phyloP scores from a whole-genome alignment of 2,888 invertebrate genomes.

The Eupithecia abbreviata region DNA sequence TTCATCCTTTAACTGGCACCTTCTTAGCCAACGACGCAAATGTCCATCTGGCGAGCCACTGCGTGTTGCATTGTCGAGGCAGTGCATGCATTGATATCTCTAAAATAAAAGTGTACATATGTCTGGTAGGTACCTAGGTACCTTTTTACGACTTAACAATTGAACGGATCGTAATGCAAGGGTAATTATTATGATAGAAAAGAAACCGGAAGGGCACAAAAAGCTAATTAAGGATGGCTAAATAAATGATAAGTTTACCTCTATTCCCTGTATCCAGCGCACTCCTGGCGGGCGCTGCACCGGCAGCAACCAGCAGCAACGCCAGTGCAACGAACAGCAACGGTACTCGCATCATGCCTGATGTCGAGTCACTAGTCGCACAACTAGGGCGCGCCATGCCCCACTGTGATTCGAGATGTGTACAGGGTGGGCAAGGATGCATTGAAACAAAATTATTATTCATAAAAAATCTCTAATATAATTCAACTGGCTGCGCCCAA shows the following conservation, averaged over 20 bases:
- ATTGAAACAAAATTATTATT: neutral
- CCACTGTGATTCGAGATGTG: constrained; percentile 15
- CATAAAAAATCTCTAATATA: too few species aligned
- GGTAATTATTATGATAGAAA: neutral
- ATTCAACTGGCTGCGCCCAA: too few species aligned
- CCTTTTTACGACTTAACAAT: neutral
- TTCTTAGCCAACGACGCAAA: too few species aligned
- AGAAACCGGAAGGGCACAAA: neutral
- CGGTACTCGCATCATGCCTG: constrained; percentile 63
- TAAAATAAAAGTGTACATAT: neutral
- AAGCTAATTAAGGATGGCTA: neutral
- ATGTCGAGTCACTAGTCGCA: constrained; percentile 39
- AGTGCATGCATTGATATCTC: neutral
- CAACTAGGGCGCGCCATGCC: constrained; percentile 13
- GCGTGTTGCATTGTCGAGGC: neutral
- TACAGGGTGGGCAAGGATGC: neutral
- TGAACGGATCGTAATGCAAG: neutral
- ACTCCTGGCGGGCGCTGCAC: constrained; percentile 55
- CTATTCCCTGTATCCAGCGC: constrained; percentile 60
- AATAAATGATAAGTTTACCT: constrained; percentile 54
- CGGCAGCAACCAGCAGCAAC: constrained; percentile 43
- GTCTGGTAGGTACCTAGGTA: neutral
- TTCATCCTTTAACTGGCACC: too few species aligned
- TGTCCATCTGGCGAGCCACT: too few species aligned
- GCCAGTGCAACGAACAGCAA: constrained; percentile 49